Base-by-base conservation (phyloP, 2,888 invertebrate species). In the Sinohyriopsis cumingii region DNA sequence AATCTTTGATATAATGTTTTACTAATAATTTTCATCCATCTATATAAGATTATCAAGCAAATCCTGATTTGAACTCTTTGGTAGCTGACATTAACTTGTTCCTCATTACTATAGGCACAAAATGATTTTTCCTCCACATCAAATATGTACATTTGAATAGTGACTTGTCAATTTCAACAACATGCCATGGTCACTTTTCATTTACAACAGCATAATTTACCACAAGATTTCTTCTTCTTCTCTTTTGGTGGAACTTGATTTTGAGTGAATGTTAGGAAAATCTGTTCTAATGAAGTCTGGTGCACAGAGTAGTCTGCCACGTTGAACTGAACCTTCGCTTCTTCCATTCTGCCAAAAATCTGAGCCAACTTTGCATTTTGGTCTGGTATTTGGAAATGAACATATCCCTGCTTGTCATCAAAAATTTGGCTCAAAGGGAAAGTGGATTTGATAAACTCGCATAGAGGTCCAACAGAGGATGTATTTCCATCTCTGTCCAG, bases 371-470 rank as follows among this genome's bases (percentile, higher is more conserved):
- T 86, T 28, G 88, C 82, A 65, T 77, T 77, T 15, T 80, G 77
- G 68, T 88, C 84, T 28, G 84, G 84, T 57, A 90, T 85, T 64
- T 89, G 89, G 78, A 87, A 89, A 77, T 85, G 82, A 19, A 86
- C 73, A 65, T 80, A 78, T 73, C 89, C 90, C 84, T 90, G 94
- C 93, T 95, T 94, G 82, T 94, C 93, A 77, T 95, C 95, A 67
- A 93, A 93, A 6, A 95, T 90, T 1, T 92, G 91, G 76, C 93
- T 93, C n/a, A 88, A 87, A 3, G 92, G 89, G 82, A 94, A 93
- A 53, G 90, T 91, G 2, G 87, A 78, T 2, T 91, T 90, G 5
- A 94, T 90, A 55, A 91, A 90, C 9, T 80, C 63, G 61, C 79
- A 72, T 6, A 87, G 69, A n/a, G 79, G 78, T 12, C 74, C 67